Base-by-base conservation (phyloP, 2,113 vertebrate species). In the Cheilinus undulatus region DNA sequence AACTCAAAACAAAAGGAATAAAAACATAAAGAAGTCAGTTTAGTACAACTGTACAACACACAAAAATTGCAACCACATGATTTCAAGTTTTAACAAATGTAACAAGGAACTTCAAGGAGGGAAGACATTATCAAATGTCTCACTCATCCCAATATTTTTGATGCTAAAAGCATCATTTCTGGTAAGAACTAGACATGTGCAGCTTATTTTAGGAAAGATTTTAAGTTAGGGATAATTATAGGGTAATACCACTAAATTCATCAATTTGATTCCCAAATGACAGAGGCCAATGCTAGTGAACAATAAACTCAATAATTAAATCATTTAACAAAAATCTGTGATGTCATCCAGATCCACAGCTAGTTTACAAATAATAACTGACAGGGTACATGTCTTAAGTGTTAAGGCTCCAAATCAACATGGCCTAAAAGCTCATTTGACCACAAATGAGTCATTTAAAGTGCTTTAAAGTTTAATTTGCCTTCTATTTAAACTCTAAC, bases 1-100 rank as follows among this genome's bases (percentile, higher is more conserved):
- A 76, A 82, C 46, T 73, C 24, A 83, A 87, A 90, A 88, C 32
- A 89, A 85, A 80, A 65, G 9, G 65, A 71, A 84, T 52, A 77
- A 81, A 40, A 82, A 90, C 77, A 82, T n/a, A 65, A 73, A 80
- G 10, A 74, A 77, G 76, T 67, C 43, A 57, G 51, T 81, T 79
- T 15, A 77, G 73, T 82, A 83, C 66, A 80, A 67, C 14, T 28
- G 70, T 43, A 84, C 56, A 80, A 83, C 77, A 73, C 66, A 85
- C 17, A 85, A 76, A 80, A 34, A 34, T 11, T 14, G 0, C 52
- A 77, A 74, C 53, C 45, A 54, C 32, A 8, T 0, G 72, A 73
- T 57, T 40, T 67, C 23, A 52, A 19, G 28, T 48, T 76, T 70
- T 45, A 85, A 76, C 85, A 57, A 62, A 19, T 56, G 32, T 36